Evolutionary conservation across 2,888 invertebrate species (phyloP).

Genomic region (Cepaea hortensis): DNA sequence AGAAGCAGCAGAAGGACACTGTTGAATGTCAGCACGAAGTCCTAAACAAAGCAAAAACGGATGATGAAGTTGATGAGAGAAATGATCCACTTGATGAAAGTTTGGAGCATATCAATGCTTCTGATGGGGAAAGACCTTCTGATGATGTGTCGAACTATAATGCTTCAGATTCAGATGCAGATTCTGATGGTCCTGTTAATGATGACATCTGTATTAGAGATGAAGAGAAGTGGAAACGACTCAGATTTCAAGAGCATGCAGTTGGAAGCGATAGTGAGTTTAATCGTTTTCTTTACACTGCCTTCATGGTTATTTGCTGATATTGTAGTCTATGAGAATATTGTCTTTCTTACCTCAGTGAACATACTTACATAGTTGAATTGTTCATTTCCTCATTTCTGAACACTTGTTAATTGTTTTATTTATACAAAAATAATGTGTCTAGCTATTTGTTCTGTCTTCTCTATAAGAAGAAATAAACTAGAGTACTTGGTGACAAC

Average conservation of each 20-base stretch:
- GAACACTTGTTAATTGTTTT: too few species aligned
- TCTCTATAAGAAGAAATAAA: neutral
- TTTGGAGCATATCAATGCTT: slow-evolving; percentile 32
- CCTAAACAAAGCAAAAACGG: neutral
- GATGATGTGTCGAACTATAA: slow-evolving; percentile 53
- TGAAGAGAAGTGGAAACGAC: slow-evolving; percentile 41
- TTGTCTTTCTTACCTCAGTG: too few species aligned
- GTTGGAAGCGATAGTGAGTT: slow-evolving; percentile 20
- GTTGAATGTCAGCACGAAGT: neutral
- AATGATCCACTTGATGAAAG: slow-evolving; percentile 27
- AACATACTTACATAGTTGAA: too few species aligned
- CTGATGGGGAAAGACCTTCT: slow-evolving; percentile 46
- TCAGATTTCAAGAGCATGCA: slow-evolving; percentile 35
- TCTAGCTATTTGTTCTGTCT: neutral
- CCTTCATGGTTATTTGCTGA: neutral
- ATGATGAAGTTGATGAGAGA: neutral
- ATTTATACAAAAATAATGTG: too few species aligned
- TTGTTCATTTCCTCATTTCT: too few species aligned
- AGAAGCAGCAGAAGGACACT: neutral
- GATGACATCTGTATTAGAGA: slow-evolving; percentile 16
- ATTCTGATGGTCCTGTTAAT: slow-evolving; percentile 45
- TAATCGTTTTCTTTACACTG: neutral
- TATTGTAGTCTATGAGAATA: too few species aligned
- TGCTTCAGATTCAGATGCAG: slow-evolving; percentile 53
- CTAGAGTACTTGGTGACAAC: too few species aligned